Evolutionary conservation across 2,888 invertebrate species (phyloP), one percentile per base, ranked within the genome.

Genomic region (Unio pictorum): DNA sequence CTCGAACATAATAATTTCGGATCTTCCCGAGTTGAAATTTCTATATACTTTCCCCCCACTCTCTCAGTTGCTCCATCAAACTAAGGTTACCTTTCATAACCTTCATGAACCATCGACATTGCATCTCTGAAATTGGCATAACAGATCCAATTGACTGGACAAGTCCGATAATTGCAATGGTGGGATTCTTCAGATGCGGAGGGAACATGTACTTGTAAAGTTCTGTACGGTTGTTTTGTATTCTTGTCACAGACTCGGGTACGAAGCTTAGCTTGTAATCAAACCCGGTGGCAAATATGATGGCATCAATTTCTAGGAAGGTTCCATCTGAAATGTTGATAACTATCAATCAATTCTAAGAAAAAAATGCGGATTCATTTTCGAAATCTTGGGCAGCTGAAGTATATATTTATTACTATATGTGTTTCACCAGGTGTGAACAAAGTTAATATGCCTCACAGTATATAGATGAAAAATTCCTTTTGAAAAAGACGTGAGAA

Each of bases 141-240:
- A 91, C 88, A 18, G 90, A 88, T 0, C 91, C 91, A 61, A 90
- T 89, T 6, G 91, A 89, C 71, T 91, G 91, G 55, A 91, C 88
- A 23, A 91, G 80, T 0, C 91, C 89, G 57, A 89, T 82, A 17
- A 88, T 75, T 4, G 88, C 90, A 54, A 91, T 76, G 0, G 86
- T 87, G 8, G 86, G 85, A 57, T 88, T 88, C 23, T 71, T 60
- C 15, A 84, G 76, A 30, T 84, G 73, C 17, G 89, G 86, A 0
- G 91, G 90, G 72, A 89, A 91, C 68, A 91, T 87, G 72, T 86
- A 90, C 77, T 90, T 89, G 86, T 90, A 91, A 55, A 91, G 81
- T 6, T 80, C 75, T 1, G 86, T 86, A 57, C 86, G 79, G 74
- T 91, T 90, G 63, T 89, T 82, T 11, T 82, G 79, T 20, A 84